phyloP scores from a whole-genome alignment of 1,140 invertebrate species.

The Platyscapa corneri region DNA sequence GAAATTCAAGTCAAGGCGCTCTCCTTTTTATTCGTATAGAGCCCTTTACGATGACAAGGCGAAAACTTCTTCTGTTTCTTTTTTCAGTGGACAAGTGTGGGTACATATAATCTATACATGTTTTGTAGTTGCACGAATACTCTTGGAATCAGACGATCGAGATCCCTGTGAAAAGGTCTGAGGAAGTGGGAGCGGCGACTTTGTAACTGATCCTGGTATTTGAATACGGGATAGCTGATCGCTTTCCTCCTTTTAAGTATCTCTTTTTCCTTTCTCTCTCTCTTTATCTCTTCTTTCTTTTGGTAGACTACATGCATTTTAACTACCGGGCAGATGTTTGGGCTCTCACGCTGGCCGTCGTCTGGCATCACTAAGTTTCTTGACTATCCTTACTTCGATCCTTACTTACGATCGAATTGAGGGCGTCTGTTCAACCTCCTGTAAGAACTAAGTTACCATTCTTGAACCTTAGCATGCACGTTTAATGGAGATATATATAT shows the following conservation, averaged over 20 bases:
- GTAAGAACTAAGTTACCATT: not conserved
- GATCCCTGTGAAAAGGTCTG: conserved; percentile 70
- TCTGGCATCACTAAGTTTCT: conserved; percentile 70
- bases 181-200: conserved; percentile 60
- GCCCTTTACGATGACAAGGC: conserved; percentile 65
- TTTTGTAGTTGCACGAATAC: conserved; percentile 54
- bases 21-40: not conserved
- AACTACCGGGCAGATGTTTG: conserved; percentile 73
- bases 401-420: conserved; percentile 50
- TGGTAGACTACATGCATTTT: conserved; percentile 74
- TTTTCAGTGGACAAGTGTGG: conserved; percentile 5
- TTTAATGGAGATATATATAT: not conserved
- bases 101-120: conserved; percentile 19
- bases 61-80: conserved; percentile 69
- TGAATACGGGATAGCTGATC: conserved; percentile 69
- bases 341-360: conserved; percentile 70
- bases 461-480: not conserved
- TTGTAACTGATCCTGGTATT: too few species aligned
- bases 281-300: conserved; percentile 57
- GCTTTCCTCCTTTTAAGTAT: conserved; percentile 55
- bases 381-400: conserved; percentile 72
- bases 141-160: conserved; percentile 66
- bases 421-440: not conserved
- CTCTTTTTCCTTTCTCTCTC: conserved; percentile 41
- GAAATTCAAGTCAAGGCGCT: conserved; percentile 63